Base-by-base conservation (phyloP, 2,113 vertebrate species). In the Erythrocercus mccallii region DNA sequence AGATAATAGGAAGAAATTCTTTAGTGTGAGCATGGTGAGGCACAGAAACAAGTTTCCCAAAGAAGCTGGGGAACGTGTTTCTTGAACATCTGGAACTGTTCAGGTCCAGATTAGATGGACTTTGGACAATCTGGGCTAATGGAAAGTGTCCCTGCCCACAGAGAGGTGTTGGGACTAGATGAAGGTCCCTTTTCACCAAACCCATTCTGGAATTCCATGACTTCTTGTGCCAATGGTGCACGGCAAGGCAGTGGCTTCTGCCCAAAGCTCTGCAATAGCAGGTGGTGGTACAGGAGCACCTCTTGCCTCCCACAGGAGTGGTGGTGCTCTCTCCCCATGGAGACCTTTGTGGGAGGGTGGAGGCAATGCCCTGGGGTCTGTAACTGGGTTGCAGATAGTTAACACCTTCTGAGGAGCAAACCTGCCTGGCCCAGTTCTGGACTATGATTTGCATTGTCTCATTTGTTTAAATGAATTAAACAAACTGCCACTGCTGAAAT, bases 181-280 rank as follows among this genome's bases (percentile, higher is more conserved):
- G 8, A 16, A 35, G 21, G n/a, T 16, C 8, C n/a, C 28, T 48
- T 47, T n/a, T 21, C 37, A 35, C 14, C 21, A 53, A 68, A 61
- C 8, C 14, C 10, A 31, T 27, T 50, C 54, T 54, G 21, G 2
- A 7, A 12, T 47, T 47, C 53, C 12, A 0, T 6, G 27, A 44
- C 13, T 19, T 19, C 8, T 2, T 4, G 40, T 30, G 14, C 16
- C 15, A 17, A 0, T 5, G 40, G 18, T 25, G 15, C 18, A 1
- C 2, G 14, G 19, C 9, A 8, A 21, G 23, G n/a, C 4, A 11
- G 5, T 33, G 61, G 15, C 16, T 33, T 8, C 37, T n/a, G 24
- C 45, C 60, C 14, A 9, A 6, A 54, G n/a, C 18, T 14, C 22
- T 65, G 40, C 17, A 0, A 1, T 0, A 5, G 33, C 17, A 18